Conservation (phyloP, 2,797 vertebrate genomes). For the Scleropages formosus region DNA sequence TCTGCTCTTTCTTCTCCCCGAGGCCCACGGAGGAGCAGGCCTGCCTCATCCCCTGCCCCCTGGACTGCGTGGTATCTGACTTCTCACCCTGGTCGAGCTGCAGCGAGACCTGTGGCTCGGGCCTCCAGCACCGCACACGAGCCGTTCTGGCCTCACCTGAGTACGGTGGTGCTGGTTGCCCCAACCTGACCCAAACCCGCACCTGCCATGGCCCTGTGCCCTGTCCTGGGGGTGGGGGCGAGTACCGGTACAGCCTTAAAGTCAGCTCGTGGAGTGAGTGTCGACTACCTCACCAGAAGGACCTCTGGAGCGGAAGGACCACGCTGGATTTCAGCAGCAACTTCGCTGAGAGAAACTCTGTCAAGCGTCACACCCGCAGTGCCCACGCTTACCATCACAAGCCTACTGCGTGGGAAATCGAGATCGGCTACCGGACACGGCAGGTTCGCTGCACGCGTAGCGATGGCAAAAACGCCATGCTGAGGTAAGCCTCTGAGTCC, state of each 20-base stretch:
- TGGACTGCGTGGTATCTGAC: slow-evolving; percentile 86
- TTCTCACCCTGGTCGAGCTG: slow-evolving; percentile 88
- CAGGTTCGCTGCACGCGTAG: slow-evolving; percentile 82
- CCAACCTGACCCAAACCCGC: slow-evolving; percentile 81
- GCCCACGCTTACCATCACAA: slow-evolving; percentile 48
- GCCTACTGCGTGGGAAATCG: slow-evolving; percentile 65
- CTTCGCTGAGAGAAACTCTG: slow-evolving; percentile 67
- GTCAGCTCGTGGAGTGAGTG: slow-evolving; percentile 87
- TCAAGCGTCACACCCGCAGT: slow-evolving; percentile 53
- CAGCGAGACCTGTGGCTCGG: slow-evolving; percentile 66
- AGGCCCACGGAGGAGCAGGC: slow-evolving; percentile 81
- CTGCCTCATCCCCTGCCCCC: slow-evolving; percentile 90
- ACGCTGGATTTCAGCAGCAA: slow-evolving; percentile 68
- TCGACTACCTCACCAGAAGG: slow-evolving; percentile 70
- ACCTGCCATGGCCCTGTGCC: slow-evolving; percentile 59
- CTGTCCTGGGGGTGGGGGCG: slow-evolving; percentile 76
- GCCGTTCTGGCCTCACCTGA: slow-evolving; percentile 78
- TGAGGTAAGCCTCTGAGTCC: slow-evolving; percentile 76
- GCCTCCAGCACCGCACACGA: slow-evolving; percentile 79
- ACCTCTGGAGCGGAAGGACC: slow-evolving; percentile 64
- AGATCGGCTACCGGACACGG: slow-evolving; percentile 86
- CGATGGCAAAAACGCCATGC: slow-evolving; percentile 75
- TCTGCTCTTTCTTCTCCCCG: slow-evolving; percentile 87
- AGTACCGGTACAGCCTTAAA: slow-evolving; percentile 84
- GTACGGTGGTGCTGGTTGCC: slow-evolving; percentile 84